Evolutionary conservation across 2,113 vertebrate species (phyloP), one percentile per base, ranked within the genome.

Genomic region (Phocoena phocoena): DNA sequence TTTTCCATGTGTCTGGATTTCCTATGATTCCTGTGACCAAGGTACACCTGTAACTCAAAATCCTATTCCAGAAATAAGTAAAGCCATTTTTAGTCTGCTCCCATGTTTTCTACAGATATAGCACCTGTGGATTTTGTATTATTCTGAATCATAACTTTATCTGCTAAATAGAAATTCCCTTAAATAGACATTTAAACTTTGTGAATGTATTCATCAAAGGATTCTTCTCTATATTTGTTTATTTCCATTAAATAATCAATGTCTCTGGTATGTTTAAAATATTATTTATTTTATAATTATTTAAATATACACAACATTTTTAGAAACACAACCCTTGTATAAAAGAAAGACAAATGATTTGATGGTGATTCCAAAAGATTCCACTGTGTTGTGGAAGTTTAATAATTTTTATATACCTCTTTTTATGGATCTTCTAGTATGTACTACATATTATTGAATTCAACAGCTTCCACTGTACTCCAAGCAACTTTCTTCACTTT

Each of bases 1-100:
- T 47, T 96, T 93, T 84, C 88, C 92, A 90, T 95, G 95, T 84
- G 68, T 92, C 96, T 96, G 89, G 44, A 60, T 93, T 93, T 95
- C 84, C 38, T 81, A 12, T 65, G 83, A 68, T 93, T 95, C 76
- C 44, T 81, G 23, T 70, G 70, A 73, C 89, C 90, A 96, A 95
- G 83, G 93, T 93, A 92, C 18, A 97, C 62, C 86, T 95, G 41
- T 92, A 96, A 92, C 47, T 96, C 68, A 93, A 93, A 92, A 97
- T 47, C 44, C 41, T 58, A 18, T 65, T 84, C n/a, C 21, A 65
- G 65, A 89, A 92, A 41, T 31, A 18, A 93, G 55, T 88, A 90
- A 96, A 94, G 41, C 50, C 60, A 88, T 70, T 31, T 93, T 88
- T 2, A 13, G 73, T 44, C 11, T 87, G 41, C 8, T 93, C 7